Evolutionary conservation across 2,888 invertebrate species (phyloP).

Genomic region (Drosophila algonquin): DNA sequence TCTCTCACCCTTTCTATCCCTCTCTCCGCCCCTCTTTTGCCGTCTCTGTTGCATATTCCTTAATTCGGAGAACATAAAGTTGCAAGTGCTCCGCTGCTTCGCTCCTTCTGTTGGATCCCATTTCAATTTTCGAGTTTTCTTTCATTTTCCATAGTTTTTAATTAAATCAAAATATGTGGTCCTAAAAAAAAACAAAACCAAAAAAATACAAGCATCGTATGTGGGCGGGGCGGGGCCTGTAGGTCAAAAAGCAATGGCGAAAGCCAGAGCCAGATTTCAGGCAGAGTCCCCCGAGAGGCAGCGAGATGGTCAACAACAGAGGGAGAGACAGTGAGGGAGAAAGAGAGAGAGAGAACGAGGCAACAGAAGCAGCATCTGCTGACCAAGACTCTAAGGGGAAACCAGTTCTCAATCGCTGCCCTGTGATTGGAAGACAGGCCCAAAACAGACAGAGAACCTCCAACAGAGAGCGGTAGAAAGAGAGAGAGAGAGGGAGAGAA

Average conservation of each 20-base stretch:
- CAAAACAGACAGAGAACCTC: slow-evolving; percentile 1
- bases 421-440: slow-evolving; percentile 67
- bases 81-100: slow-evolving; percentile 13
- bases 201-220: not conserved
- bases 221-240: slow-evolving; percentile 43
- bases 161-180: slow-evolving; percentile 55
- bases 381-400: slow-evolving; percentile 45
- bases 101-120: not conserved
- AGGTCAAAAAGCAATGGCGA: slow-evolving; percentile 43
- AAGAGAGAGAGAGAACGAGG: slow-evolving; percentile 24
- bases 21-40: not conserved
- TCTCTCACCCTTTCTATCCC: too few species aligned
- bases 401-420: slow-evolving; percentile 55
- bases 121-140: slow-evolving; percentile 33
- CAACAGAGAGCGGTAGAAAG: too few species aligned
- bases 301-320: not conserved
- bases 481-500: not conserved
- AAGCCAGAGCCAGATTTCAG: slow-evolving; percentile 21
- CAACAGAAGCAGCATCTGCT: slow-evolving; percentile 29
- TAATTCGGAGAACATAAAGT: slow-evolving; percentile 28
- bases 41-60: not conserved
- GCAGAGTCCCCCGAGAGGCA: slow-evolving; percentile 2
- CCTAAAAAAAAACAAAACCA: slow-evolving; percentile 7
- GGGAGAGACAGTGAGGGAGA: slow-evolving; percentile 14
- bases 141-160: slow-evolving; percentile 36